A percentile compares a stretch with the other conserved stretches of the same genome.
These are phyloP conservation scores for Cygnus atratus DNA, from an alignment of 2,113 vertebrate genomes.

Conservation along the genomic window DNA sequence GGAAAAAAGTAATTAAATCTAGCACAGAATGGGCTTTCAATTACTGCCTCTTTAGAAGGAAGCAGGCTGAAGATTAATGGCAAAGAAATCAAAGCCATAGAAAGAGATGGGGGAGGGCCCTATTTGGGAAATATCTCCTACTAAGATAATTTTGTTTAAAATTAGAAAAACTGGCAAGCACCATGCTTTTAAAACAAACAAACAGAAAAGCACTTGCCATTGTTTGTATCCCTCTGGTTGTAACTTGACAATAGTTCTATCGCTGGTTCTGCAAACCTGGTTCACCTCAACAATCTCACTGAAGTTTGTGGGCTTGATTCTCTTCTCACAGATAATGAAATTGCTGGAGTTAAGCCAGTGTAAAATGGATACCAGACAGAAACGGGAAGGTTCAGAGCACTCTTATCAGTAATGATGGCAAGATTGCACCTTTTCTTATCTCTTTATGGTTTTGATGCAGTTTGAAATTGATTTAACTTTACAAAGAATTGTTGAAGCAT, in stretches of 20 bases:
- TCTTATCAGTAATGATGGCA: neutral
- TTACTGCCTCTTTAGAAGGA: conserved; percentile 52
- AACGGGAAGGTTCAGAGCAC: neutral
- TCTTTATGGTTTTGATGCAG: conserved; percentile 33
- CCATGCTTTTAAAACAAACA: neutral
- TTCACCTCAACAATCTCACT: neutral
- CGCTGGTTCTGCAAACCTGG: neutral
- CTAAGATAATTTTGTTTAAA: conserved; percentile 36
- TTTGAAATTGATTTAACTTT: conserved; percentile 19
- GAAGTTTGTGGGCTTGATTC: neutral
- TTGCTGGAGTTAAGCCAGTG: conserved; percentile 35
- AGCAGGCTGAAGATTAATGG: conserved; percentile 50
- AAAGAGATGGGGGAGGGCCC: neutral
- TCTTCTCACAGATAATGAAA: neutral
- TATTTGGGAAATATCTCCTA: conserved; percentile 26
- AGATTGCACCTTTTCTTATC: conserved; percentile 46
- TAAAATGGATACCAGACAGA: neutral
- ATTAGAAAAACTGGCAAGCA: conserved; percentile 32
- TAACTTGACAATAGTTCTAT: neutral
- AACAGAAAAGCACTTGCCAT: neutral
- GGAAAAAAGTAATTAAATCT: conserved; percentile 48
- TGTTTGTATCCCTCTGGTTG: neutral
- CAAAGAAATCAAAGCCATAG: conserved; percentile 54
- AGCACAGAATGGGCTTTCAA: conserved; percentile 44
- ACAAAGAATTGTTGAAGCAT: neutral